These are phyloP conservation scores for Panopea generosa DNA, from an alignment of 2,888 invertebrate species.

Conservation along the genomic window DNA sequence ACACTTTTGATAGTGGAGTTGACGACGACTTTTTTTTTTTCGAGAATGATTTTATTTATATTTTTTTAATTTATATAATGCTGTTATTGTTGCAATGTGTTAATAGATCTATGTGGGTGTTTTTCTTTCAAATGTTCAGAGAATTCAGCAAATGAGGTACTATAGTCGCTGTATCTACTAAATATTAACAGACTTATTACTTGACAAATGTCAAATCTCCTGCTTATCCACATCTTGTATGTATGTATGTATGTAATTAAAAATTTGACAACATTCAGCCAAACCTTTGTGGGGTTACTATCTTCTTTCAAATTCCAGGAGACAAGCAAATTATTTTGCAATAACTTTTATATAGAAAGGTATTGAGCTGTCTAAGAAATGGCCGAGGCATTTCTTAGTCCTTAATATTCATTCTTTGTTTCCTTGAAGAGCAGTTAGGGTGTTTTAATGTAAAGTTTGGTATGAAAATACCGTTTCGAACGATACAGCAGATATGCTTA, in stretches of 20 bases:
- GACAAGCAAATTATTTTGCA: too few species aligned
- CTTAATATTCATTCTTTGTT: too few species aligned
- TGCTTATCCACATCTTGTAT: conserved; percentile 62
- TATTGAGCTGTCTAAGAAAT: too few species aligned
- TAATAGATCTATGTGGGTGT: conserved; percentile 49
- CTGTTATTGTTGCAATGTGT: conserved; percentile 40
- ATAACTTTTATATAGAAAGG: too few species aligned
- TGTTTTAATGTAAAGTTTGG: too few species aligned
- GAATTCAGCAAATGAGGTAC: conserved; percentile 59
- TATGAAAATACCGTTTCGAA: too few species aligned
- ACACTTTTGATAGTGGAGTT: too few species aligned
- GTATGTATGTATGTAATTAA: conserved; percentile 67
- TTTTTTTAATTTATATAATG: conserved; percentile 36
- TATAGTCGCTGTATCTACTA: conserved; percentile 36
- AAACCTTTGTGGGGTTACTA: conserved; percentile 62
- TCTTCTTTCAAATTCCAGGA: conserved; percentile 28
- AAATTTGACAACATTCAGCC: conserved; percentile 49
- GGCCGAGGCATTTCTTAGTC: too few species aligned
- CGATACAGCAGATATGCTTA: too few species aligned
- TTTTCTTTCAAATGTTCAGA: conserved; percentile 41
- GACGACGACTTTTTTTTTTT: background rate
- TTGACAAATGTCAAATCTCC: conserved; percentile 44
- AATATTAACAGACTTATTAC: conserved; percentile 24
- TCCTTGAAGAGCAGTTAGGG: too few species aligned
- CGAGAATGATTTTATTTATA: conserved; percentile 20